Evolutionary conservation across 2,888 invertebrate genomes (phyloP), one percentile per base, ranked within the genome.

Genomic region (Hyppa rectilinea): DNA sequence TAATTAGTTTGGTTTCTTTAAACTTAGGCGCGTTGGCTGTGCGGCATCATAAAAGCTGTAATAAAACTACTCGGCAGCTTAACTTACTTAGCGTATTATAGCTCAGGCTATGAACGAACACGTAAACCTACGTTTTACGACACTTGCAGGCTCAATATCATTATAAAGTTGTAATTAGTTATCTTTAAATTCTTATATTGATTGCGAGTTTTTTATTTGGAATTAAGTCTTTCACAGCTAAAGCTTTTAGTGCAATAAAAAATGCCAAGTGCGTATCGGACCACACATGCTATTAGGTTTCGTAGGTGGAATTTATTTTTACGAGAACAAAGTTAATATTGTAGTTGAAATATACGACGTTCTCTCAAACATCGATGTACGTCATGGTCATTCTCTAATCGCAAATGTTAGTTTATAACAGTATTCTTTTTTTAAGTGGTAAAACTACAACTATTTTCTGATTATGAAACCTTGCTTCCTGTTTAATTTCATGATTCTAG

Each of bases 111-210:
- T 36, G 31, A 58, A 61, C 61, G 50, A 49, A 53, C 60, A 64
- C 47, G 26, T 77, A 59, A 73, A 50, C 2, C 23, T 31, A 52
- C 36, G 56, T 63, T 78, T 78, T 73, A 72, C 55, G 58, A 14
- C 36, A 50, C 29, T 38, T 43, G 29, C 52, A 61, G 78, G 20
- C 50, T 58, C 34, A 65, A 52, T 55, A 61, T 40, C 14, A 60
- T 45, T 45, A 62, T 69, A 53, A 71, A 71, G 43, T 45, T 68
- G 50, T 53, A 61, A 71, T 66, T 58, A 50, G 4, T 75, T 58
- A 64, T n/a, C 40, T 40, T 65, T 55, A 49, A 52, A 61, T 71
- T 64, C 17, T 56, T 20, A 59, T 36, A 55, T 34, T 70, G 52
- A 71, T 64, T 69, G 38, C 31, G n/a, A 40, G 17, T n/a, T 40